Conservation (phyloP, 2,888 invertebrate genomes). For the Eumerus sabulonum region DNA sequence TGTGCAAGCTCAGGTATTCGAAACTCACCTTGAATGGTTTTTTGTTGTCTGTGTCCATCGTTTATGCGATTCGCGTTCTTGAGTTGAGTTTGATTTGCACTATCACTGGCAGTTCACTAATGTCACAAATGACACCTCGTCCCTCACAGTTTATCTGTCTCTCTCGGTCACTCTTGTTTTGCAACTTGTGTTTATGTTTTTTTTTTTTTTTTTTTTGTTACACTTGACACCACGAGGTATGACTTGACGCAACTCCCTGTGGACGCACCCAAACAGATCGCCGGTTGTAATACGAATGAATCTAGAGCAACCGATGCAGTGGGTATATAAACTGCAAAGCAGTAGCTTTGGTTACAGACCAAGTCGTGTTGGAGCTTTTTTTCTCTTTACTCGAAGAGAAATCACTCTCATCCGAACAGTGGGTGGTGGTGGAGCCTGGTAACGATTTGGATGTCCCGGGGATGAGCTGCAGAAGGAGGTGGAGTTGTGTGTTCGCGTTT, state of each 20-base stretch:
- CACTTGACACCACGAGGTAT: constrained; percentile 54
- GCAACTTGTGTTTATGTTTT: constrained; percentile 4
- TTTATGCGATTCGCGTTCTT: constrained; percentile 37
- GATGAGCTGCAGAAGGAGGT: constrained; percentile 10
- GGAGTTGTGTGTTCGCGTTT: background rate
- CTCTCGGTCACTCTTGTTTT: constrained; percentile 8
- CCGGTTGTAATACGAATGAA: constrained; percentile 71
- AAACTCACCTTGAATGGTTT: constrained; percentile 72
- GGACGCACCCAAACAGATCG: constrained; percentile 63
- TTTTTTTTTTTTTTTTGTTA: constrained; percentile 17
- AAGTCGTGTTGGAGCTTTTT: background rate
- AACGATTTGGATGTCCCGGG: background rate
- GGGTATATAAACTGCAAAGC: constrained; percentile 42
- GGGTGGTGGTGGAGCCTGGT: no score
- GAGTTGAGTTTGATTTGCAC: constrained; percentile 1
- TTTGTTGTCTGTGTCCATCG: constrained; percentile 71
- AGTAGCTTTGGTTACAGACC: background rate
- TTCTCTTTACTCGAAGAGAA: constrained; percentile 40
- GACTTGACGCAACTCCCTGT: constrained; percentile 1
- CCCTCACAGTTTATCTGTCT: background rate
- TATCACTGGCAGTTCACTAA: constrained; percentile 20
- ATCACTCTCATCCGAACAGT: no score
- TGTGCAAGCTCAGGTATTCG: background rate
- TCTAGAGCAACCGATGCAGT: constrained; percentile 33
- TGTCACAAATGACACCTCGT: constrained; percentile 20